Evolutionary conservation across 1,140 invertebrate species (phyloP), one percentile per base, ranked within the genome.

Genomic region (Calephelis virginiensis): DNA sequence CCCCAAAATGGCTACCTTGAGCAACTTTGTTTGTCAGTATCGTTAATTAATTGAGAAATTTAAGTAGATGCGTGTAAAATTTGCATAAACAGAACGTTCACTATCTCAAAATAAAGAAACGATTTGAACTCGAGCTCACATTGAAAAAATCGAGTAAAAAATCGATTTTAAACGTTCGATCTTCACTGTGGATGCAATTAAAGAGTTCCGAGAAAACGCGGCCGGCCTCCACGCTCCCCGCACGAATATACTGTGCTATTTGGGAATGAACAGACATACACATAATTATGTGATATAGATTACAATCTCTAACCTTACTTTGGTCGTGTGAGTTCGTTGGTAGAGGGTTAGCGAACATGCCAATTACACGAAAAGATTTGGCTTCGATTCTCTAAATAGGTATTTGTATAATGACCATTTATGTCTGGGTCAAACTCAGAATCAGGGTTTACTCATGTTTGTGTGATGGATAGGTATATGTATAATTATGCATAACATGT

Each of bases 151-250:
- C 79, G 85, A 88, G 82, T 87, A 89, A 88, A 90, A 90, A 89
- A 90, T 90, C 85, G 83, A 87, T 90, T 90, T 90, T 89, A 86
- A 89, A 78, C 86, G 85, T 90, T 86, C 87, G 86, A 89, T 86
- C 85, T 84, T 84, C 80, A 79, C 78, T 67, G 81, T 86, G 81
- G 84, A 82, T 80, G 88, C 88, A 90, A 90, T 90, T 90, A 90
- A 90, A 89, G 85, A 70, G 79, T 89, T 89, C 86, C 71, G 74
- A 84, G 88, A 90, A 90, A 49, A 46, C 73, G 75, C 50, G 66
- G 47, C 69, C 69, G 71, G 68, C 74, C 69, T 71, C 73, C 79
- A 75, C 73, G 77, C 75, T 69, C 69, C 69, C 69, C 72, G 78
- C 79, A 78, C 81, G 77, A 83, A 83, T 80, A 81, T 78, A 81